A percentile compares a stretch with the other conserved stretches of the same genome.
These are phyloP conservation scores for Uropsilus gracilis DNA, from an alignment of 2,113 vertebrate species.

Conservation along the genomic window DNA sequence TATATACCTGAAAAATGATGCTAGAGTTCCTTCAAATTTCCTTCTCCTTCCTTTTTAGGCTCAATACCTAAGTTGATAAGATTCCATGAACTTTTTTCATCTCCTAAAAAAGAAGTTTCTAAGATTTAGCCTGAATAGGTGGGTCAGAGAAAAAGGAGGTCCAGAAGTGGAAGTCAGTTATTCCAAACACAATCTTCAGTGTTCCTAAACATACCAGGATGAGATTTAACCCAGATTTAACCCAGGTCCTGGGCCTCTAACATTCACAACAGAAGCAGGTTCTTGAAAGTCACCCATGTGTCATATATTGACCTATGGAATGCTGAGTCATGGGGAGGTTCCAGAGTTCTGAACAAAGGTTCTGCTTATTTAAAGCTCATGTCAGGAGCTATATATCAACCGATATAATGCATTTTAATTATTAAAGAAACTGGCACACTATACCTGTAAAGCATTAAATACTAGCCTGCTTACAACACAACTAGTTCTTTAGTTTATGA, in stretches of 20 bases:
- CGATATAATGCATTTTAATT: neutral
- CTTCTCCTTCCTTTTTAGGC: neutral
- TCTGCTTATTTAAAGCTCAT: neutral
- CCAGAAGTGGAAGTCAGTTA: neutral
- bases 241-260: neutral
- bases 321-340: neutral
- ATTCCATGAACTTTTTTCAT: neutral
- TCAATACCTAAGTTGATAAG: neutral
- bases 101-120: neutral
- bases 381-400: neutral
- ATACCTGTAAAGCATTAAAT: neutral
- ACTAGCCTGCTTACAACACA: neutral
- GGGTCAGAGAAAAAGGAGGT: neutral
- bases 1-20: neutral
- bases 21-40: neutral
- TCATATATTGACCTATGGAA: neutral
- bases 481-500: neutral
- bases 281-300: neutral
- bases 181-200: neutral
- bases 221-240: conserved; percentile 28
- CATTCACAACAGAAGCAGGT: neutral
- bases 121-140: neutral
- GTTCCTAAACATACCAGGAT: neutral
- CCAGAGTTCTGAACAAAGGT: neutral
- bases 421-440: neutral